Percentiles rank a stretch among this genome's conserved stretches.
phyloP scores from a whole-genome alignment of 2,888 invertebrate species.

The Scaptomyza caliginosa region DNA sequence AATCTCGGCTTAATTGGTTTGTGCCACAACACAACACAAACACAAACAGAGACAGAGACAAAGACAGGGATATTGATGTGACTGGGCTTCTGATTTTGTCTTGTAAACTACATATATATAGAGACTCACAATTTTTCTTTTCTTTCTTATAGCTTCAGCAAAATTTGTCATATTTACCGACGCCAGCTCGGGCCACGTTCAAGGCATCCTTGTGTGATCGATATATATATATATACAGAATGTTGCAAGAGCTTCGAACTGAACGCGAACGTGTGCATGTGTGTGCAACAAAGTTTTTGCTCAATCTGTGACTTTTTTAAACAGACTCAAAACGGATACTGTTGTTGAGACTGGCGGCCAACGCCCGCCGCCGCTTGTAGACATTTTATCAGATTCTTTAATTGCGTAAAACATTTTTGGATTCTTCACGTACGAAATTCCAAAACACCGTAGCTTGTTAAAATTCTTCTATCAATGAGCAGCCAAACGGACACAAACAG shows the following conservation, averaged over 20 bases:
- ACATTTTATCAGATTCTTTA: conserved; percentile 80
- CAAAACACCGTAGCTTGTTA: conserved; percentile 78
- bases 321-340: not conserved
- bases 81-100: conserved; percentile 70
- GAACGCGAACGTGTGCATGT: conserved; percentile 24
- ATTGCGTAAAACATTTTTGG: conserved; percentile 80
- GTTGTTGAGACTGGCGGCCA: conserved; percentile 40
- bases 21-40: conserved; percentile 67
- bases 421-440: conserved; percentile 80
- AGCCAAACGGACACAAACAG: conserved; percentile 47
- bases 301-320: conserved; percentile 11
- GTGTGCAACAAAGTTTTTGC: conserved; percentile 23
- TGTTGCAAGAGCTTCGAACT: conserved; percentile 13
- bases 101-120: conserved; percentile 33
- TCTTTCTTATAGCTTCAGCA: conserved; percentile 34
- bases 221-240: conserved; percentile 68
- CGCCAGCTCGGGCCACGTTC: conserved; percentile 36
- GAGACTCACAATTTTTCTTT: not conserved
- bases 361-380: conserved; percentile 75
- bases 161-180: conserved; percentile 77
- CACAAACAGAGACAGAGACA: conserved; percentile 34
- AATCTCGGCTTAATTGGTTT: conserved; percentile 81
- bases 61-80: conserved; percentile 72
- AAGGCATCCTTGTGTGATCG: conserved; percentile 60
- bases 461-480: conserved; percentile 79